These are phyloP conservation scores for Hypocryptadius cinnamomeus DNA, from an alignment of 2,113 vertebrate genomes.

Conservation along the genomic window DNA sequence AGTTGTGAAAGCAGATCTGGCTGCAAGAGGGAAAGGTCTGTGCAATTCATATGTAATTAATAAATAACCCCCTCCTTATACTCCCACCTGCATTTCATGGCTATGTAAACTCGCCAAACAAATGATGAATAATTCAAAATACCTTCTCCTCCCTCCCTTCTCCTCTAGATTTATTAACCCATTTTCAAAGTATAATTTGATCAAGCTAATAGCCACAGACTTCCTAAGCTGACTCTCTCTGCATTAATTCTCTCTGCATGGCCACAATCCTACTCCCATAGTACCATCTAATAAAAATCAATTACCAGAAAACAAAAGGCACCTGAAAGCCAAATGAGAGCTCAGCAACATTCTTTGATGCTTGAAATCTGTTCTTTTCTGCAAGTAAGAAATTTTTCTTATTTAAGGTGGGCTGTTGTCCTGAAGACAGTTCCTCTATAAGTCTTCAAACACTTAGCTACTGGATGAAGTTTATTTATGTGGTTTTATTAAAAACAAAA, in stretches of 20 bases:
- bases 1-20: not conserved
- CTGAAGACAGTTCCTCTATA: not conserved
- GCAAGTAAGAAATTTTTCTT: not conserved
- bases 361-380: not conserved
- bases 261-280: not conserved
- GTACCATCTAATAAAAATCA: not conserved
- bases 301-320: not conserved
- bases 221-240: not conserved
- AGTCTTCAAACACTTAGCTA: not conserved
- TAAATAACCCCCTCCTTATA: not conserved
- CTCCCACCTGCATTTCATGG: constrained; percentile 1
- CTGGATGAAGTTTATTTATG: not conserved
- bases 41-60: not conserved
- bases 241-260: not conserved
- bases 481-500: not conserved
- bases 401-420: not conserved
- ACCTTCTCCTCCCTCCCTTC: not conserved
- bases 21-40: not conserved
- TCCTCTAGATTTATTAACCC: constrained; percentile 23
- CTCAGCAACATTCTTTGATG: not conserved
- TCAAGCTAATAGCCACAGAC: constrained; percentile 15
- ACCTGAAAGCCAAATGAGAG: not conserved
- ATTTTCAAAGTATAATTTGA: constrained; percentile 14
- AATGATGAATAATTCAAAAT: constrained; percentile 17
- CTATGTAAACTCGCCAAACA: constrained; percentile 8